Conservation (phyloP, 1,140 invertebrate species). For the Parasteatoda tepidariorum region DNA sequence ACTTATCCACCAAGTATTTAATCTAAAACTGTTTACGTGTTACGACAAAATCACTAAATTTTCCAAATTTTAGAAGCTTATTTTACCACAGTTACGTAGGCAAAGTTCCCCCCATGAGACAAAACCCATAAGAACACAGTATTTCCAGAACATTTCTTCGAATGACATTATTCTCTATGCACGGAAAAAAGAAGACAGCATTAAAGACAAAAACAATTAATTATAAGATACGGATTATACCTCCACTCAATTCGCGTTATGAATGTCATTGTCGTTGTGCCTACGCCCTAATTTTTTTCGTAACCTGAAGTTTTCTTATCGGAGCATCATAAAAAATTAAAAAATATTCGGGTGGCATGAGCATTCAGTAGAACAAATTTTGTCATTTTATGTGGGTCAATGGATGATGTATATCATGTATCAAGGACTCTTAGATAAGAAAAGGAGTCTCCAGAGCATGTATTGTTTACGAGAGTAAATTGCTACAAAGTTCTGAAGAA, state of each 20-base stretch:
- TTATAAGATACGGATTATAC: background rate
- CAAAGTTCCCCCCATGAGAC: background rate
- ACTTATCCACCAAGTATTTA: no score
- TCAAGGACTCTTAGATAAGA: no score
- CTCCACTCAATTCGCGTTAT: background rate
- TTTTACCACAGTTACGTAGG: background rate
- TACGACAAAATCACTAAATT: no score
- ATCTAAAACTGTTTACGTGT: no score
- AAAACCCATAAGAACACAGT: background rate
- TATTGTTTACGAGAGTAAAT: no score
- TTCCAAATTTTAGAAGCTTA: background rate
- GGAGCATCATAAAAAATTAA: constrained; percentile 18
- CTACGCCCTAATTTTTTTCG: background rate
- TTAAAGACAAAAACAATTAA: background rate
- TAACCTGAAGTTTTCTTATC: background rate
- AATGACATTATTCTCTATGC: background rate
- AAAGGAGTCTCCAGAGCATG: no score
- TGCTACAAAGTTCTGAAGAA: no score
- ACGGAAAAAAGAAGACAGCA: background rate
- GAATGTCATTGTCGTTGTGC: background rate
- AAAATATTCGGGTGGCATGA: constrained; percentile 3
- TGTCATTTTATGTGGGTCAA: no score
- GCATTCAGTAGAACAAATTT: no score
- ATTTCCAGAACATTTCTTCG: background rate
- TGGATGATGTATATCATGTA: no score